Conservation (phyloP, 2,888 invertebrate species). For the Boloria selene region DNA sequence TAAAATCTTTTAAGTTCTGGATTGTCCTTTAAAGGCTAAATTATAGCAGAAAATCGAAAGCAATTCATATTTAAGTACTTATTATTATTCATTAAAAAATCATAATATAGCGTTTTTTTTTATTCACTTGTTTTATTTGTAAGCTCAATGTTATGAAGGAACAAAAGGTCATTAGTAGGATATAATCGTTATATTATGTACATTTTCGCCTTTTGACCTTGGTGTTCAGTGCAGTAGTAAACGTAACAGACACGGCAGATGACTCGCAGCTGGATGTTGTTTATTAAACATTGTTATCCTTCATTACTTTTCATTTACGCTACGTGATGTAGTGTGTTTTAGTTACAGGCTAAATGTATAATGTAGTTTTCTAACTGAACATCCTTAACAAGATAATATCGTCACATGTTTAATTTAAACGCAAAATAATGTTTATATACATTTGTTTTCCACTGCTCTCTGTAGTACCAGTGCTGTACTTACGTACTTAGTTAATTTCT, state of each 20-base stretch:
- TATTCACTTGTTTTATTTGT: slow-evolving; percentile 8
- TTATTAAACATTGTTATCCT: slow-evolving; percentile 65
- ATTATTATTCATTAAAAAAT: no score
- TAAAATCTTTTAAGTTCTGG: no score
- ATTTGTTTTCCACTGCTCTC: no score
- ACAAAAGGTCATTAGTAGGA: slow-evolving; percentile 5
- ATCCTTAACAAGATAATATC: no score
- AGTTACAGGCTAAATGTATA: slow-evolving; percentile 18
- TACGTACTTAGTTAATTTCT: no score
- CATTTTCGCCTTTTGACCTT: slow-evolving; percentile 27
- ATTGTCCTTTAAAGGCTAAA: no score
- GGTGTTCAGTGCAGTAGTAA: slow-evolving; percentile 41
- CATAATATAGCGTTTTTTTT: neutral
- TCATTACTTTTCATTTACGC: slow-evolving; percentile 43
- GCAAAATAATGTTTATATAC: no score
- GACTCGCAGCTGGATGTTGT: slow-evolving; percentile 61
- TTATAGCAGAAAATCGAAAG: no score
- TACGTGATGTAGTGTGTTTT: slow-evolving; percentile 27
- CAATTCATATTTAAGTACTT: no score
- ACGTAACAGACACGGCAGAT: slow-evolving; percentile 58
- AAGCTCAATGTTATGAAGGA: slow-evolving; percentile 1
- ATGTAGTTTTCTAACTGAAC: no score
- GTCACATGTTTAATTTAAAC: no score
- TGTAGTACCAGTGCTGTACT: no score
- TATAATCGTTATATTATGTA: slow-evolving; percentile 13